These are phyloP conservation scores for Spodoptera littoralis DNA, from an alignment of 2,888 invertebrate genomes.

Conservation along the genomic window DNA sequence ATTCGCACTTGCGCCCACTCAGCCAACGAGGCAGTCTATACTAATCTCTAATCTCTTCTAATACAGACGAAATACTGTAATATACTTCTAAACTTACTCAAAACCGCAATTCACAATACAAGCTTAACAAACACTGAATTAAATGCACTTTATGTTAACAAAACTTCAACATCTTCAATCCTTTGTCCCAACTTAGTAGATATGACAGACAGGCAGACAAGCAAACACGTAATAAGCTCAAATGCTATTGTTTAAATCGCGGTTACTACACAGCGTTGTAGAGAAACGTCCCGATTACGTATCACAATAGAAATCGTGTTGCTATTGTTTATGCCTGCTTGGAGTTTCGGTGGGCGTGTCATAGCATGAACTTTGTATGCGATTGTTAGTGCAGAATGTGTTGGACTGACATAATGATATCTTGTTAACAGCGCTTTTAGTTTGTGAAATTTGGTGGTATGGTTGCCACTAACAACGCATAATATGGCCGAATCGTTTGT, in stretches of 20 bases:
- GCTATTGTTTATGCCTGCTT: constrained; percentile 50
- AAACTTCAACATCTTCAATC: constrained; percentile 50
- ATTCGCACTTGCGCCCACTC: too few relatives aligned
- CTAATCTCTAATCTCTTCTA: too few relatives aligned
- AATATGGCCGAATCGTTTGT: too few relatives aligned
- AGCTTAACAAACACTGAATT: constrained; percentile 30
- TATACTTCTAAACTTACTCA: not conserved
- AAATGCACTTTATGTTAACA: constrained; percentile 39
- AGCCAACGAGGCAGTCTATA: too few relatives aligned
- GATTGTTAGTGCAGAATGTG: constrained; percentile 13
- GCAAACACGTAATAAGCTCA: constrained; percentile 68
- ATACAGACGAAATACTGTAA: too few relatives aligned
- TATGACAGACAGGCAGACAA: constrained; percentile 53
- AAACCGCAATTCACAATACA: constrained; percentile 26
- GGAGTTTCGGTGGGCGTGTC: constrained; percentile 35
- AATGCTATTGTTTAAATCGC: constrained; percentile 72
- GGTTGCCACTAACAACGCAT: too few relatives aligned
- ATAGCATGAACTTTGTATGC: constrained; percentile 24
- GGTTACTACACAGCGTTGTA: constrained; percentile 54
- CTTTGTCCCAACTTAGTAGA: constrained; percentile 53
- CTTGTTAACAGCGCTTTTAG: constrained; percentile 19
- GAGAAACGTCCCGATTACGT: constrained; percentile 48
- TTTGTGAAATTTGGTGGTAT: too few relatives aligned
- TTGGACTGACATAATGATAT: not conserved
- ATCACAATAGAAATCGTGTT: constrained; percentile 52